A percentile compares a stretch with the other conserved stretches of the same genome.
Evolutionary conservation across 1,140 invertebrate genomes (phyloP).

Genomic region (Trichoplusia ni): DNA sequence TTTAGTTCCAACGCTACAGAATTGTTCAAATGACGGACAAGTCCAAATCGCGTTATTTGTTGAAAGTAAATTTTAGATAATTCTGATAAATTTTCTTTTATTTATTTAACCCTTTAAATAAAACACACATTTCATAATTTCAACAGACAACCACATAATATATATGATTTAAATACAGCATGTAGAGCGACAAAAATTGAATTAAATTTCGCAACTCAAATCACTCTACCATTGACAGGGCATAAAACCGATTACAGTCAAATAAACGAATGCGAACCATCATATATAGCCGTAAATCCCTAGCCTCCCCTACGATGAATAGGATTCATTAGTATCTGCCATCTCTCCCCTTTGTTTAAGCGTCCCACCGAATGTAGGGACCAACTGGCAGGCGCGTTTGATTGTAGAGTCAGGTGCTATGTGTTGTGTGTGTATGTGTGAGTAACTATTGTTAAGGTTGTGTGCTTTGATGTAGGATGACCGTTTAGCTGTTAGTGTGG

Average conservation of each 20-base stretch:
- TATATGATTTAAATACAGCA: too few relatives aligned
- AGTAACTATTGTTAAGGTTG: background rate
- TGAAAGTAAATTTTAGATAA: too few relatives aligned
- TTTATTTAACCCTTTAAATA: too few relatives aligned
- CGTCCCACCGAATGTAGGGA: background rate
- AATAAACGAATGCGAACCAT: background rate
- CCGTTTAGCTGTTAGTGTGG: background rate
- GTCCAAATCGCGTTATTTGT: too few relatives aligned
- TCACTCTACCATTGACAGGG: background rate
- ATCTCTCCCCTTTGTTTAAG: conserved; percentile 1
- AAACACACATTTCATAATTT: too few relatives aligned
- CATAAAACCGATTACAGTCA: conserved; percentile 1
- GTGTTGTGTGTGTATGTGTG: background rate
- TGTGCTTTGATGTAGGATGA: background rate
- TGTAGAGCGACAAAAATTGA: background rate
- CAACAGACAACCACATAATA: too few relatives aligned
- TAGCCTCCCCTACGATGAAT: conserved; percentile 1
- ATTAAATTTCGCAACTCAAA: background rate
- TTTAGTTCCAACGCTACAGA: too few relatives aligned
- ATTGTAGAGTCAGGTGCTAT: background rate
- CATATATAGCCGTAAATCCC: background rate
- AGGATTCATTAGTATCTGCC: conserved; percentile 25
- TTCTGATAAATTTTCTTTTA: too few relatives aligned
- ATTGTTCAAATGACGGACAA: too few relatives aligned
- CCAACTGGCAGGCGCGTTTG: background rate